Base-by-base conservation (phyloP, 2,888 invertebrate genomes). In the Brenthis daphne region DNA sequence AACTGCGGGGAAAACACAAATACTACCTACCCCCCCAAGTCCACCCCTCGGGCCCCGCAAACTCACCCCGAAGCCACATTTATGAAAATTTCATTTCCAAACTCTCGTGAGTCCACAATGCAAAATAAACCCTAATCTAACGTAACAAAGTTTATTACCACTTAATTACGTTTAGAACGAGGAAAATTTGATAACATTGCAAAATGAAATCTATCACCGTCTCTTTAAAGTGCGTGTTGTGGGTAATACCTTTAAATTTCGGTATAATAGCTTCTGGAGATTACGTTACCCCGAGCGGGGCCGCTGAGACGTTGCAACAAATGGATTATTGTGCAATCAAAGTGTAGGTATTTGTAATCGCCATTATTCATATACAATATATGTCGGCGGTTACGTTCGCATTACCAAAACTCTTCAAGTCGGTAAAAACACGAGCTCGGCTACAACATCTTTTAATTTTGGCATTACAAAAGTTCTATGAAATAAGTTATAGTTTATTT, bases 1-100 rank as follows among this genome's bases (percentile, higher is more conserved):
- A 84, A 79, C 82, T 81, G 82, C 83, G 83, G 86, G 85, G 86
- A 85, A 86, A 85, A 89, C 84, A 88, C 87, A 87, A 87, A 88
- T 85, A 87, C 83, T 75, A 81, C 80, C 20, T 20, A 20, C 20
- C 20, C 79, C 69, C 70, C 71, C 71, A 70, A 64, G 63, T 69
- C 51, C 70, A 74, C 70, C 75, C 50, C 70, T 72, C 72, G 78
- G 69, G 74, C 72, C 70, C 76, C 68, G 61, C 75, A 71, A 77
- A 74, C 80, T 74, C 76, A 70, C 74, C 72, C 73, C 73, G 72
- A 75, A 73, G 78, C 75, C 80, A 84, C 86, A 86, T 86, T 91
- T 91, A 90, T 91, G 90, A 89, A 91, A 91, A 88, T 90, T 89
- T 90, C 89, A 93, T 93, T 92, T 90, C 85, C 86, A 88, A 90